Base-by-base conservation (phyloP, 1,140 invertebrate genomes). In the Propsilocerus akamusi region DNA sequence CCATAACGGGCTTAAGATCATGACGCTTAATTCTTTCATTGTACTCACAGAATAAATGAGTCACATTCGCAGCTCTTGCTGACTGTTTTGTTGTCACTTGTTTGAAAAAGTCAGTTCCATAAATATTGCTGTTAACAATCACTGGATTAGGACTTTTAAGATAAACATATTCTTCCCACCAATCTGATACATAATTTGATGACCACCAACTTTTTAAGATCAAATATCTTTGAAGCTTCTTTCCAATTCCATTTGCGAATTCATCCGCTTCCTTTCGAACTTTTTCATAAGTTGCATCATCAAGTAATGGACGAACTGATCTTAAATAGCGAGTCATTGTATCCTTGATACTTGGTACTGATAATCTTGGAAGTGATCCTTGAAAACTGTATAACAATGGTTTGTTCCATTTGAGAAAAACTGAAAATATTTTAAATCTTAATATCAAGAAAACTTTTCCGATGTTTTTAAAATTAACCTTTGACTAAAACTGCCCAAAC, bases 101-200 rank as follows among this genome's bases (percentile, higher is more conserved):
- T 62, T 87, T 74, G 14, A 93, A 72, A 50, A 85, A 82, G 64
- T 94, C 91, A 28, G 91, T 83, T 24, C 86, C 92, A 66, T 97
- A 97, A 67, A 94, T 97, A 69, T 97, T 97, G 25, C 89, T 94
- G 67, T 97, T 97, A 11, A 94, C 80, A 83, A 97, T 93, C 11
- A 97, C 75, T 0, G 93, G 87, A 5, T 84, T 83, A 28, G 93
- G 72, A 25, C 91, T 89, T 46, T 88, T 68, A 1, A 97, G 71
- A 64, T 97, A 97, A 14, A 97, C 90, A 64, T 92, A 97, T 64
- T 97, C 90, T 66, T 97, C 94, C 94, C 93, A 97, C 93, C 93
- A 97, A 77, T 97, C 93, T 11, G 88, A 89, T 0, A 95, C 89
- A 68, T 94, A 80, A 72, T 89, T 89, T 37, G 75, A 79, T 1